phyloP scores from a whole-genome alignment of 1,140 invertebrate genomes.

The Pseudobourletiella spinata region DNA sequence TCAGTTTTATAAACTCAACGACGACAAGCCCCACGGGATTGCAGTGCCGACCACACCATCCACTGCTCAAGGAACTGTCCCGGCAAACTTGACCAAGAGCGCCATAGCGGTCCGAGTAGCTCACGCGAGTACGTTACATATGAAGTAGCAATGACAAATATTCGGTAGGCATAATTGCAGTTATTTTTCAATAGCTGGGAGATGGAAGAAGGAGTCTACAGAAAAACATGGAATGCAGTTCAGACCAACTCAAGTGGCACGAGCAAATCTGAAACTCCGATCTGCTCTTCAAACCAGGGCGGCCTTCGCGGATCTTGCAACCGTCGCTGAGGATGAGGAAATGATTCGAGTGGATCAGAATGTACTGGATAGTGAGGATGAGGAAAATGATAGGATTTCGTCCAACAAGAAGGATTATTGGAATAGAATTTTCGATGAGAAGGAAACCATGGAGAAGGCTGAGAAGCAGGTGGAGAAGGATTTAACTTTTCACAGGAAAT shows the following conservation, averaged over 20 bases:
- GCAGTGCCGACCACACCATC: not conserved
- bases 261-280: slow-evolving; percentile 1
- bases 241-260: not conserved
- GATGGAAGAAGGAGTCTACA: not conserved
- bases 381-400: not conserved
- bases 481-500: not conserved
- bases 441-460: not conserved
- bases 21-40: not conserved
- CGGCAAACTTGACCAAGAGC: not conserved
- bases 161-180: no score
- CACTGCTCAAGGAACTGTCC: not conserved
- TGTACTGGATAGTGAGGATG: not conserved
- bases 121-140: not conserved
- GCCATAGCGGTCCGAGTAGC: not conserved
- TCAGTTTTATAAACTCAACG: not conserved
- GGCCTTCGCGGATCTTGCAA: not conserved
- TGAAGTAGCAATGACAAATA: no score
- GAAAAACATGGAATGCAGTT: not conserved
- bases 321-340: slow-evolving; percentile 10
- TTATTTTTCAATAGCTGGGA: no score
- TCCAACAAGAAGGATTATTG: not conserved
- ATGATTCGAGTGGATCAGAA: not conserved
- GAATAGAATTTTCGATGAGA: not conserved
- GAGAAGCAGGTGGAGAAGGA: not conserved
- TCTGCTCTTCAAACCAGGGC: slow-evolving; percentile 1